These are phyloP conservation scores for Microtus oregoni DNA, from an alignment of 2,113 vertebrate species.

Conservation along the genomic window DNA sequence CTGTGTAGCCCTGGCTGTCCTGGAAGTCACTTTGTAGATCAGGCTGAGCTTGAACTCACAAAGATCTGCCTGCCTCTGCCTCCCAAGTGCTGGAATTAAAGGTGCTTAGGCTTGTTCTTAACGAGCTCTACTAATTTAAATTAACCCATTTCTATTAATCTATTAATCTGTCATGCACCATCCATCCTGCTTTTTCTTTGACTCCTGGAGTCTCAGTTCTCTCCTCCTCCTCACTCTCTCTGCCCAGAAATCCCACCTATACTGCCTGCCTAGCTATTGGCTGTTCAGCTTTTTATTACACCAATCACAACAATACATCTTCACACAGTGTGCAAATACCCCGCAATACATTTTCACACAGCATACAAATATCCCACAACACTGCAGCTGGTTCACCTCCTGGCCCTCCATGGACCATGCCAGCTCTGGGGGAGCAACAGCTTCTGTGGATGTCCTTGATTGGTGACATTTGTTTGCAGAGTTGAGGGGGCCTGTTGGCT, in stretches of 20 bases:
- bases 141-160: background rate
- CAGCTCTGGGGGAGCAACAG: background rate
- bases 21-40: no score
- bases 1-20: no score
- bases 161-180: background rate
- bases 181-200: background rate
- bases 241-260: background rate
- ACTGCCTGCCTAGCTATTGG: background rate
- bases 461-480: background rate
- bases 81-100: no score
- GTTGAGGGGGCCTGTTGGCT: background rate
- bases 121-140: background rate
- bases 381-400: background rate
- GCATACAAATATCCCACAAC: background rate
- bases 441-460: accelerated
- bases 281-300: background rate
- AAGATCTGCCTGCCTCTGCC: no score
- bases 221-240: background rate
- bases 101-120: background rate
- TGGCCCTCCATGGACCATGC: background rate
- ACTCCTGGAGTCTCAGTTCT: background rate
- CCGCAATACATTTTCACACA: background rate
- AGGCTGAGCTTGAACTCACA: no score
- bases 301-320: background rate
- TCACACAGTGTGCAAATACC: background rate